Evolutionary conservation across 2,797 vertebrate species (phyloP).

Genomic region (Pangasius sanitwongsei): DNA sequence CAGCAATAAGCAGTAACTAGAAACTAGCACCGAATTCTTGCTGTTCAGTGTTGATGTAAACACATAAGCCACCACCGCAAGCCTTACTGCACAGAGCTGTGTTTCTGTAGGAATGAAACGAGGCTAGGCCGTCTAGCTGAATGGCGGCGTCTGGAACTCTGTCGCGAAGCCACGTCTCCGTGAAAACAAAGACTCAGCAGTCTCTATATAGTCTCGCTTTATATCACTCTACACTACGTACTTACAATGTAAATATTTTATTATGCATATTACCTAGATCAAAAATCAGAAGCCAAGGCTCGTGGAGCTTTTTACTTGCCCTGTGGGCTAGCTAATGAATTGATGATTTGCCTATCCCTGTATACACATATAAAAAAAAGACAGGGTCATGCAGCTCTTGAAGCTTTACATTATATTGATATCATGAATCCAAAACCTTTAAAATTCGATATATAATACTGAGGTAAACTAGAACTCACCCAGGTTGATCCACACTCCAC

Average conservation of each 20-base stretch:
- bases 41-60: too few species aligned
- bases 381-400: neutral
- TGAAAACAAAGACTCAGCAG: too few species aligned
- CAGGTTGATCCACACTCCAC: conserved; percentile 98
- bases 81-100: too few species aligned
- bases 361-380: neutral
- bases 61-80: too few species aligned
- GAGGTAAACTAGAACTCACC: conserved; percentile 75
- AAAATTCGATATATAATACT: neutral
- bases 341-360: neutral
- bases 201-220: too few species aligned
- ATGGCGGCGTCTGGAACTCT: too few species aligned
- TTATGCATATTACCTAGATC: neutral
- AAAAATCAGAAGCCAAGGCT: neutral
- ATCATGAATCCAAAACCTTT: neutral
- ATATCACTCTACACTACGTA: neutral
- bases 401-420: neutral
- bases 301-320: neutral
- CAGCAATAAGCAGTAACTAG: too few species aligned
- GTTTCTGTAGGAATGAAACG: too few species aligned
- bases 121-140: too few species aligned
- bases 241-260: neutral
- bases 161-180: too few species aligned
- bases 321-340: neutral
- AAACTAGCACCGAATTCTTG: too few species aligned